phyloP scores from a whole-genome alignment of 2,797 vertebrate genomes.

The Trematomus bernacchii region DNA sequence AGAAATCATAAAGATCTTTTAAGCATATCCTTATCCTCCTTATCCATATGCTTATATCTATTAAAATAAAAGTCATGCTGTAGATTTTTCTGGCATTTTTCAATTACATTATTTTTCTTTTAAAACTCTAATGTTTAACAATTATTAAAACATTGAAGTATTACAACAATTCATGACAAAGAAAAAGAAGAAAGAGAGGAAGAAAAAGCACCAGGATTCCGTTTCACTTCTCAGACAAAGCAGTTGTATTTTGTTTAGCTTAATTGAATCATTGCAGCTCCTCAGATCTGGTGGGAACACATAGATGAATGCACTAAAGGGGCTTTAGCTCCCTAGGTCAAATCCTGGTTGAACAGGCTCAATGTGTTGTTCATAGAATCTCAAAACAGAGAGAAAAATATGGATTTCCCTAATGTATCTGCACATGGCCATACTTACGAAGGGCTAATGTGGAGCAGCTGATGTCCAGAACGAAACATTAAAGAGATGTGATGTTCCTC shows the following conservation, averaged over 20 bases:
- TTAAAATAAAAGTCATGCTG: background rate
- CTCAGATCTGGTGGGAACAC: background rate
- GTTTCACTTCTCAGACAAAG: constrained; percentile 6
- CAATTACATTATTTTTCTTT: background rate
- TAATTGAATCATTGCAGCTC: background rate
- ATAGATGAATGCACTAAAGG: background rate
- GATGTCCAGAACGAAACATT: constrained; percentile 34
- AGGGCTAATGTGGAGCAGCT: constrained; percentile 47
- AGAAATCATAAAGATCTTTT: too few relatives aligned
- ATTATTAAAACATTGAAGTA: background rate
- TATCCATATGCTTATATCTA: too few relatives aligned
- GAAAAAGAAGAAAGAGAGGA: background rate
- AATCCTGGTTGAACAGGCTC: background rate
- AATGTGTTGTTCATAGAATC: background rate
- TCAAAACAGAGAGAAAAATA: background rate
- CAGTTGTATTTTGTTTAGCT: background rate
- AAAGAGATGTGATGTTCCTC: constrained; percentile 37
- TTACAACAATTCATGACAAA: background rate
- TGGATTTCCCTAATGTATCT: background rate
- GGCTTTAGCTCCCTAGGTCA: background rate
- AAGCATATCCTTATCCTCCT: too few relatives aligned
- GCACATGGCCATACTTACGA: constrained; percentile 9
- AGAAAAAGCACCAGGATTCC: background rate
- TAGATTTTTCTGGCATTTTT: background rate
- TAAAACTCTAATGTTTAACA: background rate